Conservation (phyloP, 2,797 vertebrate species). For the Eleutherodactylus coqui region DNA sequence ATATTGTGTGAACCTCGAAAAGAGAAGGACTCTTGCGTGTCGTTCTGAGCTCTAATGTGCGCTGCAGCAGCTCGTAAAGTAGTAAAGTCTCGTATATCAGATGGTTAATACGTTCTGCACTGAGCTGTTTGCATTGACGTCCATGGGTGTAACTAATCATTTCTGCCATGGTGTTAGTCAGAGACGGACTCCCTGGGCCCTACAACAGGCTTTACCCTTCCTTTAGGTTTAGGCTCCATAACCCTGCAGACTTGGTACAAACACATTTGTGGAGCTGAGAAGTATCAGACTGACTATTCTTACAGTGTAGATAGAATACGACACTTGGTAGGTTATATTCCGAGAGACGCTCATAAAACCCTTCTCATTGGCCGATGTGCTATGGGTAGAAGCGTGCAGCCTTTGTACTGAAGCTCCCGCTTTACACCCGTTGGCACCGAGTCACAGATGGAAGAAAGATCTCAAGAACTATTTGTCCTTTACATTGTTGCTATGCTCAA, state of each 20-base stretch:
- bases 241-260: not conserved
- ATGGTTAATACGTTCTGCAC: not conserved
- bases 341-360: not conserved
- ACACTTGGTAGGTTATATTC: not conserved
- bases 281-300: not conserved
- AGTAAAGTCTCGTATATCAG: not conserved
- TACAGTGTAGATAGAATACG: not conserved
- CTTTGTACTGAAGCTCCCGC: not conserved
- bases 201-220: too few species aligned
- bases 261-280: not conserved
- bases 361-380: not conserved
- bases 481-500: not conserved
- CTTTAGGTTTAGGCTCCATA: not conserved
- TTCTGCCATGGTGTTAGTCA: not conserved
- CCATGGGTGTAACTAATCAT: not conserved
- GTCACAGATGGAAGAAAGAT: not conserved
- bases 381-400: not conserved
- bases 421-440: not conserved
- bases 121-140: not conserved
- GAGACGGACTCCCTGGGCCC: not conserved
- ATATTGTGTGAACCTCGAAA: constrained; percentile 6
- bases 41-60: constrained; percentile 16
- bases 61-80: not conserved
- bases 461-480: not conserved
- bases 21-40: not conserved